Percentiles rank a stretch among this genome's conserved stretches.
phyloP scores from a whole-genome alignment of 2,888 invertebrate species.

The Scaptomyza tumidula region DNA sequence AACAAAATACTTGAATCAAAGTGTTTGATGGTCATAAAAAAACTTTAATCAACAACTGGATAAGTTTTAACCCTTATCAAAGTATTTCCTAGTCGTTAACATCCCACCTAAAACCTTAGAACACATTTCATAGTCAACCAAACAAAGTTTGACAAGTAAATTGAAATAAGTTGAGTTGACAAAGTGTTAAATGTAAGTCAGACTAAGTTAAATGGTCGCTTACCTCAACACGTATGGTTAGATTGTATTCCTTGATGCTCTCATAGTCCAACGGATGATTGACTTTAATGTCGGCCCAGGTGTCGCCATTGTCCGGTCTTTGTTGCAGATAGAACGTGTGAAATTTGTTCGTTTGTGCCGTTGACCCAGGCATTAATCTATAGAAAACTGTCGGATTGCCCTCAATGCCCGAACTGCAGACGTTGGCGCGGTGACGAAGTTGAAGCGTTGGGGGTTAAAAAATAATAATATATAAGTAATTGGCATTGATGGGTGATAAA shows the following conservation, averaged over 20 bases:
- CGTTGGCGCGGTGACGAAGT: conserved; percentile 29
- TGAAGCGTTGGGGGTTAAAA: neutral
- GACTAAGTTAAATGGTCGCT: conserved; percentile 74
- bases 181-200: neutral
- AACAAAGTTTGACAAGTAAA: conserved; percentile 11
- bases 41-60: no score
- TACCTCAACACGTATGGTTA: conserved; percentile 98
- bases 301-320: conserved; percentile 95
- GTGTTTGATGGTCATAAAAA: no score
- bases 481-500: neutral
- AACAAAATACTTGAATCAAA: no score
- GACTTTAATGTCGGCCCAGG: conserved; percentile 98
- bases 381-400: conserved; percentile 98
- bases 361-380: conserved; percentile 97
- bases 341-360: conserved; percentile 97
- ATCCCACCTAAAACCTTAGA: neutral
- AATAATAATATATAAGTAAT: conserved; percentile 30
- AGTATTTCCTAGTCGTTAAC: neutral
- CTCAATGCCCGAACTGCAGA: conserved; percentile 95
- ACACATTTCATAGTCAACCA: neutral
- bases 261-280: conserved; percentile 98
- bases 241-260: conserved; percentile 97
- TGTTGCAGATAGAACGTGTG: conserved; percentile 98
- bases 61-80: neutral
- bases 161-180: neutral